These are phyloP conservation scores for Propsilocerus akamusi DNA, from an alignment of 1,140 invertebrate genomes.

Conservation along the genomic window DNA sequence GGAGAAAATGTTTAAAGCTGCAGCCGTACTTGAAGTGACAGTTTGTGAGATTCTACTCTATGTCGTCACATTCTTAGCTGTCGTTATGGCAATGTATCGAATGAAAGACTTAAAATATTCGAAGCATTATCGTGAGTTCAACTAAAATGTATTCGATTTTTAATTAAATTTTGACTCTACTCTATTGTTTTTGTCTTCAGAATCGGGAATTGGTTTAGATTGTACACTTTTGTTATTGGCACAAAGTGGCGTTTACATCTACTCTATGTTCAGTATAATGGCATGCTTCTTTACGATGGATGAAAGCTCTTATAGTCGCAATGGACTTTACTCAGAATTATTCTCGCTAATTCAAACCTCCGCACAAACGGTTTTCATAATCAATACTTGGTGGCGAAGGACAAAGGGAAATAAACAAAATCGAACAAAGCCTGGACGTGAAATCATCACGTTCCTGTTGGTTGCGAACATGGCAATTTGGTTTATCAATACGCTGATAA, in stretches of 20 bases:
- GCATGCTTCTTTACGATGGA: slow-evolving; percentile 53
- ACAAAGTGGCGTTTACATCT: slow-evolving; percentile 74
- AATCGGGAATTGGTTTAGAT: slow-evolving; percentile 44
- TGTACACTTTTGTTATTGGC: slow-evolving; percentile 70
- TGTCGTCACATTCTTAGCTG: slow-evolving; percentile 32
- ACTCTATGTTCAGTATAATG: slow-evolving; percentile 72
- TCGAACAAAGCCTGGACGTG: slow-evolving; percentile 55
- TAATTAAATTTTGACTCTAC: slow-evolving; percentile 5
- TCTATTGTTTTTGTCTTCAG: background rate
- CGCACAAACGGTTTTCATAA: slow-evolving; percentile 60
- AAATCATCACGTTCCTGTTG: slow-evolving; percentile 66
- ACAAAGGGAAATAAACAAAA: slow-evolving; percentile 37
- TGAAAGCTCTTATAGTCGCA: slow-evolving; percentile 28
- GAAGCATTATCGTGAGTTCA: slow-evolving; percentile 27
- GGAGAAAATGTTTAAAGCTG: slow-evolving; percentile 38
- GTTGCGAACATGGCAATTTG: slow-evolving; percentile 74
- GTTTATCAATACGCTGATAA: slow-evolving; percentile 69
- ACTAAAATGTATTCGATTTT: background rate
- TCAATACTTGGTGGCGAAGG: slow-evolving; percentile 61
- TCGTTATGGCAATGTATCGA: slow-evolving; percentile 35
- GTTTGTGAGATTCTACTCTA: slow-evolving; percentile 57
- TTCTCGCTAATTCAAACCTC: slow-evolving; percentile 47
- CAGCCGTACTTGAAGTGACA: slow-evolving; percentile 55
- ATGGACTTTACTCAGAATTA: slow-evolving; percentile 35
- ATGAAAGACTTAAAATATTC: slow-evolving; percentile 38